Evolutionary conservation across 1,140 invertebrate species (phyloP), one percentile per base, ranked within the genome.

Genomic region (Battus philenor): DNA sequence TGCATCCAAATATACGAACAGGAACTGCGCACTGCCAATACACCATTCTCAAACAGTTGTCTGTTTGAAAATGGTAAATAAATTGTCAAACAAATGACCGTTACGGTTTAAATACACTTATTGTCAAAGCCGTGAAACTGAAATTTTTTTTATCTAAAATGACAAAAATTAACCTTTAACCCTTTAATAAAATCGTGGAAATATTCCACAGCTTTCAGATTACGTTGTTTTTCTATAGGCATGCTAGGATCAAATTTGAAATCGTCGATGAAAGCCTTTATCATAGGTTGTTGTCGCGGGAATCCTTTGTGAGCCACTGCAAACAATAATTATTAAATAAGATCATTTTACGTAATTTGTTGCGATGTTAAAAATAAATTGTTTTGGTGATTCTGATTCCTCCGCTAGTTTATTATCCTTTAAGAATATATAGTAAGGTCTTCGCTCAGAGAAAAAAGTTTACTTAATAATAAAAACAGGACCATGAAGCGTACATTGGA

Each of bases 261-360:
- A 34, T 78, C 74, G 0, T 39, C 54, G 0, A 12, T 27, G 29
- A 81, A 53, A 1, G 82, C 68, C 2, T 88, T 64, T 4, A 89
- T 39, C 12, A 91, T 48, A 0, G 39, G 13, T 55, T 89, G 79
- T 1, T 64, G 20, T n/a, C 56, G 87, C 0, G 91, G 90, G 54
- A 93, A 92, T 3, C 88, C 91, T 68, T 92, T 92, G 59, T 93
- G 90, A 0, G 89, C 88, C 27, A 93, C 90, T 90, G 63, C 44
- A 68, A 70, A 34, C 15, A 44, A 46, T 38, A 49, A 6, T 15
- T 9, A 10, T 41, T 41, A 16, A 13, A n/a, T n/a, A n/a, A n/a
- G n/a, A n/a, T n/a, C n/a, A 2, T 26, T 26, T 9, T 26, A 7
- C 13, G 7, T 12, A 30, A 12, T 2, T 4, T 12, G 12, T 16